These are phyloP conservation scores for Copsychus sechellarum DNA, from an alignment of 2,113 vertebrate genomes.

Conservation along the genomic window DNA sequence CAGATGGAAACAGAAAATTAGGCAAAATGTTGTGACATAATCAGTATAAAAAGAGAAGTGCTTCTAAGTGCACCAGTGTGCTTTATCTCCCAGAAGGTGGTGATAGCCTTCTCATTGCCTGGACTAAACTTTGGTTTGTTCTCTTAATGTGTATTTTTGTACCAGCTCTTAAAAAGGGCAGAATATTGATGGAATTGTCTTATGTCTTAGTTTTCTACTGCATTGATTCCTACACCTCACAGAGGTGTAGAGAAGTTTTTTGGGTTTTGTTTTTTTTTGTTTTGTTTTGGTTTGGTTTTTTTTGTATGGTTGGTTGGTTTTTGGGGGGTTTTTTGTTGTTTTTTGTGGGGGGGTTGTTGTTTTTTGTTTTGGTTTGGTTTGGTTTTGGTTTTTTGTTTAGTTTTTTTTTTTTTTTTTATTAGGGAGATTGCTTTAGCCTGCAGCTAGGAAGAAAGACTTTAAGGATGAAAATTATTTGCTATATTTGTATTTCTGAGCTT, in stretches of 20 bases:
- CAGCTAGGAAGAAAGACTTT: background rate
- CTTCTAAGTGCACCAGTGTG: background rate
- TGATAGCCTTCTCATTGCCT: background rate
- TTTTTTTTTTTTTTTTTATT: background rate
- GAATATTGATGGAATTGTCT: background rate
- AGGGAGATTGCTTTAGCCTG: background rate
- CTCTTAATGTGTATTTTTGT: background rate
- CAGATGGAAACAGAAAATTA: conserved; percentile 34
- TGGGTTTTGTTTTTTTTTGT: background rate
- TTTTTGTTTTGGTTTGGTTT: background rate
- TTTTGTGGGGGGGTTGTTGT: background rate
- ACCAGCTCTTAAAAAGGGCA: background rate
- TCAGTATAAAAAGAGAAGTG: background rate
- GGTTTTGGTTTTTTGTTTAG: background rate
- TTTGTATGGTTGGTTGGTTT: background rate
- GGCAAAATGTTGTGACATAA: background rate
- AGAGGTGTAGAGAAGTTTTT: background rate
- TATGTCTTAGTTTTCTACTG: background rate
- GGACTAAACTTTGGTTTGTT: background rate
- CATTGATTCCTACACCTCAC: background rate
- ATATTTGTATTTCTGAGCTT: background rate
- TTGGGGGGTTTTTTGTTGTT: background rate
- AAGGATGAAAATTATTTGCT: background rate
- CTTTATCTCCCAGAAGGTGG: background rate
- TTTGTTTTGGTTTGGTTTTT: background rate